Conservation (phyloP, 2,888 invertebrate genomes). For the Ophion costatus region DNA sequence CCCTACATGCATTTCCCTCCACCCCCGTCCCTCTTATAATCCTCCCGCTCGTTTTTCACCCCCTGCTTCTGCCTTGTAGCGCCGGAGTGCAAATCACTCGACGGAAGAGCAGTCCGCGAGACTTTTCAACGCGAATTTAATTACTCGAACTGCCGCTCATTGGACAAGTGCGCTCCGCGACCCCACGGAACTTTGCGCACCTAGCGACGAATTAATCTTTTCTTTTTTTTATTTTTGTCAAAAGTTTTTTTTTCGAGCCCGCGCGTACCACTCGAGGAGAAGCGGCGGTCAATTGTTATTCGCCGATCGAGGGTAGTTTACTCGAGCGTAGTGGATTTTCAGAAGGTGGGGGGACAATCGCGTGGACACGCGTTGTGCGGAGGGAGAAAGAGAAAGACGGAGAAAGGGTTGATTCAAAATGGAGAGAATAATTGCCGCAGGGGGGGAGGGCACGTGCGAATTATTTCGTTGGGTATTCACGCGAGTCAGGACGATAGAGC, state of each 20-base stretch:
- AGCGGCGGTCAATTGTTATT: too few species aligned
- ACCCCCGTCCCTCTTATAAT: background rate
- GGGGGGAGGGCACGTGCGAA: slow-evolving; percentile 12
- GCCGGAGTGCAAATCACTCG: slow-evolving; percentile 37
- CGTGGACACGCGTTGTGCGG: too few species aligned
- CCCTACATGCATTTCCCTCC: background rate
- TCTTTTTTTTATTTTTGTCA: too few species aligned
- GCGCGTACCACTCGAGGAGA: too few species aligned
- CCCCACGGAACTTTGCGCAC: slow-evolving; percentile 10
- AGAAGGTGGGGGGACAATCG: too few species aligned
- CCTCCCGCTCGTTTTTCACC: background rate
- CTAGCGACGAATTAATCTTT: background rate
- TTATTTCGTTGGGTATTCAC: slow-evolving; percentile 25
- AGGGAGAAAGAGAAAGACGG: too few species aligned
- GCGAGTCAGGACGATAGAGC: slow-evolving; percentile 42
- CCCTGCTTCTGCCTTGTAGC: background rate
- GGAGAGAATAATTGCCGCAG: slow-evolving; percentile 11
- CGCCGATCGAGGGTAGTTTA: too few species aligned
- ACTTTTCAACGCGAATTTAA: slow-evolving; percentile 45
- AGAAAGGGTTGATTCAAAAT: slow-evolving; percentile 6
- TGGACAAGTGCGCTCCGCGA: too few species aligned
- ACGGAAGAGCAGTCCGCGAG: slow-evolving; percentile 43
- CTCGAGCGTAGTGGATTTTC: too few species aligned
- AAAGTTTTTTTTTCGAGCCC: too few species aligned
- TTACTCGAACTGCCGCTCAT: slow-evolving; percentile 35